Evolutionary conservation across 2,797 vertebrate species (phyloP).

Genomic region (Silurus lanzhouensis): DNA sequence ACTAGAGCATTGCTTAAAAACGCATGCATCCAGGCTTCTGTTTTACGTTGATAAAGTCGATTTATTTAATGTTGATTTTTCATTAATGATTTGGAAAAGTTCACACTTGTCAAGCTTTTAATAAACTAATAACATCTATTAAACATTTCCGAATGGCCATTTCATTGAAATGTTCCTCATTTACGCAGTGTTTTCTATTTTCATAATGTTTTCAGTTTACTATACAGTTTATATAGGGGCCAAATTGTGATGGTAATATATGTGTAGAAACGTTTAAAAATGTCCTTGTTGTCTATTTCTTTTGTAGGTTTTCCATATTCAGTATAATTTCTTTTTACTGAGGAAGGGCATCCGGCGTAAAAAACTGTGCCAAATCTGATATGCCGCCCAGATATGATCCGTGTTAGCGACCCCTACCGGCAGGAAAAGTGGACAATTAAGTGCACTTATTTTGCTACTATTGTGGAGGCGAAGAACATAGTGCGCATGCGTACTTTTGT

Average conservation of each 20-base stretch:
- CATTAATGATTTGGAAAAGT: not conserved
- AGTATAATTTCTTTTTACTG: no score
- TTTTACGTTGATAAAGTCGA: not conserved
- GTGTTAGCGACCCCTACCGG: no score
- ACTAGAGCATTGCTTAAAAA: not conserved
- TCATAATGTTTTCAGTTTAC: not conserved
- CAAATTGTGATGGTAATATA: no score
- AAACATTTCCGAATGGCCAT: not conserved
- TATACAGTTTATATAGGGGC: no score
- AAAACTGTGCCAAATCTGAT: no score
- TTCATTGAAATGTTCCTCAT: not conserved
- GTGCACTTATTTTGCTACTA: no score
- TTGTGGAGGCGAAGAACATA: not conserved
- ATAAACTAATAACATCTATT: not conserved
- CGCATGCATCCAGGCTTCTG: not conserved
- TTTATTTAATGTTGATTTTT: not conserved
- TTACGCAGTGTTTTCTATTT: not conserved
- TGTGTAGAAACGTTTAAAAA: no score
- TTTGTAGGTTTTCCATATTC: no score
- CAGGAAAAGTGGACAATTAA: no score
- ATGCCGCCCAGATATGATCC: no score
- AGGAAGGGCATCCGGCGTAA: no score
- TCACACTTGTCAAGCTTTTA: not conserved
- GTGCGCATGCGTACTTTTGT: conserved; percentile 77
- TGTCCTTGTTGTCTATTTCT: no score